These are phyloP conservation scores for Eubasilissa splendida DNA, from an alignment of 2,888 invertebrate species.

Conservation along the genomic window DNA sequence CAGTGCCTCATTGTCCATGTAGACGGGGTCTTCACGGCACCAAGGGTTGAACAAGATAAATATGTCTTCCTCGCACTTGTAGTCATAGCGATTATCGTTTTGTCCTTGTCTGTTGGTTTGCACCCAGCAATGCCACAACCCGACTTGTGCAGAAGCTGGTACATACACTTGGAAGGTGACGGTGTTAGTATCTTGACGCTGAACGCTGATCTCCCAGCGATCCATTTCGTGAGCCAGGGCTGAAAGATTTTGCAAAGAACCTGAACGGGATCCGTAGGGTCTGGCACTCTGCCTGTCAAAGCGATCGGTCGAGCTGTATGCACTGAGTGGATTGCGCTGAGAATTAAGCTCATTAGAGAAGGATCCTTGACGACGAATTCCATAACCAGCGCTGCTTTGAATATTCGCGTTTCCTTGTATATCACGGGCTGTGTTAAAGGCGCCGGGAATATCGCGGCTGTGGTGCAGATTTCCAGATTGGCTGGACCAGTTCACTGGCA, in stretches of 20 bases:
- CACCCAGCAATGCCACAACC: conserved; percentile 79
- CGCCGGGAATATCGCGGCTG: conserved; percentile 66
- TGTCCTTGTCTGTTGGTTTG: conserved; percentile 74
- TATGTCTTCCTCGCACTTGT: conserved; percentile 78
- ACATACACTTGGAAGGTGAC: conserved; percentile 77
- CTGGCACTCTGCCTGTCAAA: conserved; percentile 65
- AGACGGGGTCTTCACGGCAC: conserved; percentile 83
- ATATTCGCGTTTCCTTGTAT: conserved; percentile 65
- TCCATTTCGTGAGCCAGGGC: conserved; percentile 73
- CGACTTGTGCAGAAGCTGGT: conserved; percentile 78
- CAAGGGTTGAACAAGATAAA: conserved; percentile 86
- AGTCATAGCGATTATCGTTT: conserved; percentile 73
- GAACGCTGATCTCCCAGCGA: conserved; percentile 76
- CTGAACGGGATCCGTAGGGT: conserved; percentile 66
- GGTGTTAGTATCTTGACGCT: conserved; percentile 74
- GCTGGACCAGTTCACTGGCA: conserved; percentile 72
- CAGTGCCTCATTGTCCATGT: conserved; percentile 77
- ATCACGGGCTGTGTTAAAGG: conserved; percentile 50
- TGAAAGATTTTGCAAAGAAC: conserved; percentile 70
- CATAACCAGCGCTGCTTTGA: conserved; percentile 65
- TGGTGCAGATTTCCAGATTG: conserved; percentile 69
- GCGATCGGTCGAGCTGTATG: conserved; percentile 69
- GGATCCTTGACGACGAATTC: conserved; percentile 70
- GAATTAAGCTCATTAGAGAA: conserved; percentile 70
- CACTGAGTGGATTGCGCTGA: conserved; percentile 70